Percentiles rank a stretch among this genome's conserved stretches.
Evolutionary conservation across 92 coral and sea anemone genomes (phyloP).

Genomic region (Ricordea florida): DNA sequence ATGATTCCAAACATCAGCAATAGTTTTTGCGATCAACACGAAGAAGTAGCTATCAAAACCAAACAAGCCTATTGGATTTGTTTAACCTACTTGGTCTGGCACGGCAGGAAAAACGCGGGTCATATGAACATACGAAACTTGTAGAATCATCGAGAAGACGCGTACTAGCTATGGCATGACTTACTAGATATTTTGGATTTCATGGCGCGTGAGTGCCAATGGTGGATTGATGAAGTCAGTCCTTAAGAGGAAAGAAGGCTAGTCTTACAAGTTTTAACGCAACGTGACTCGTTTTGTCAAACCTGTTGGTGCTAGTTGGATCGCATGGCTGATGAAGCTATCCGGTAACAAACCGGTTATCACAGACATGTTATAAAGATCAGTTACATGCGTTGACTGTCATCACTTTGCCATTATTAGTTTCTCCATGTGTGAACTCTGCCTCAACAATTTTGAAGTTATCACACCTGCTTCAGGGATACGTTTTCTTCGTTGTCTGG

Average conservation of each 20-base stretch:
- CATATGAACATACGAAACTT: background rate
- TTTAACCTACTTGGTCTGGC: background rate
- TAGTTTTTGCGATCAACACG: background rate
- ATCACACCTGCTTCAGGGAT: conserved; percentile 16
- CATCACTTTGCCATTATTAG: background rate
- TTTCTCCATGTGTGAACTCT: conserved; percentile 30
- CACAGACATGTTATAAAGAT: background rate
- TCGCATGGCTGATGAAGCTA: background rate
- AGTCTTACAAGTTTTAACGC: background rate
- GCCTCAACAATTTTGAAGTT: conserved; percentile 19
- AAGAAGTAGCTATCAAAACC: no score
- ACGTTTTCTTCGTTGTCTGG: background rate
- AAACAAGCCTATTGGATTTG: background rate
- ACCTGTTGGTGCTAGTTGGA: conserved; percentile 44
- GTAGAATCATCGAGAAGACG: background rate
- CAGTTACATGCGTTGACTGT: background rate
- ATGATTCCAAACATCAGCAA: background rate
- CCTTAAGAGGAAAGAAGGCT: background rate
- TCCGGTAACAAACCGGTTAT: background rate
- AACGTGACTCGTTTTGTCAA: background rate
- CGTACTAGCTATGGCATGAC: conserved; percentile 11
- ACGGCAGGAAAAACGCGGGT: background rate
- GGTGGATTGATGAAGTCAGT: background rate
- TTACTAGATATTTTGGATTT: background rate
- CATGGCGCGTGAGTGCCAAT: background rate